Percentiles rank a stretch among this genome's conserved stretches.
Conservation (phyloP, 2,797 vertebrate species). For the Anableps anableps region DNA sequence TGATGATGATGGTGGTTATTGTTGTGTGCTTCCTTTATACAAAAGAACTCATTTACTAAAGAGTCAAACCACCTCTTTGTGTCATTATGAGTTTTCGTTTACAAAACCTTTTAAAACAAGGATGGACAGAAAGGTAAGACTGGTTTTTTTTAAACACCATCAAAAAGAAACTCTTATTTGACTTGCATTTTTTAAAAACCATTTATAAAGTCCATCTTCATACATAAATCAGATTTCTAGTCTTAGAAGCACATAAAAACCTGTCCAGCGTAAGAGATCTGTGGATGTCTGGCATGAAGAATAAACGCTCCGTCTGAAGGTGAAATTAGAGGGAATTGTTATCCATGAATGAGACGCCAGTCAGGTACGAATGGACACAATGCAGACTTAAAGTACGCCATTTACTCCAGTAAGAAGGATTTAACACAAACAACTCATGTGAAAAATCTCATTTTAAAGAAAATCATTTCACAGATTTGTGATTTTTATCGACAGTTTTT, state of each 20-base stretch:
- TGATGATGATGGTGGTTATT: constrained; percentile 10
- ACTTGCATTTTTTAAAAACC: neutral
- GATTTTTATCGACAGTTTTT: neutral
- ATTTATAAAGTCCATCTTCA: neutral
- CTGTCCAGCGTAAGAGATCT: neutral
- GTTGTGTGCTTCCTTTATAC: neutral
- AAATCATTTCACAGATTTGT: neutral
- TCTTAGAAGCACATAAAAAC: neutral
- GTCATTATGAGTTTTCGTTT: neutral
- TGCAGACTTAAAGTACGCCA: neutral
- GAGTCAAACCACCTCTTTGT: neutral
- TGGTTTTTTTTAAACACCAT: neutral
- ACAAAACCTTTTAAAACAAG: neutral
- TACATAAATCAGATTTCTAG: neutral
- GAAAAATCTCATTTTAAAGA: neutral
- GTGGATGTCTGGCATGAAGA: neutral
- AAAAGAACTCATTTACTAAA: neutral
- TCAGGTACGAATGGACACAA: neutral
- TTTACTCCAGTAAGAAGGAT: neutral
- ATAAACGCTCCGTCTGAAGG: neutral
- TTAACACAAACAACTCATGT: neutral
- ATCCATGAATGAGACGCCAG: neutral
- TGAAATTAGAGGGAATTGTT: neutral
- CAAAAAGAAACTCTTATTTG: neutral
- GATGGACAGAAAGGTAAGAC: neutral